Evolutionary conservation across 2,113 vertebrate genomes (phyloP).

Genomic region (Myiagra hebetior): DNA sequence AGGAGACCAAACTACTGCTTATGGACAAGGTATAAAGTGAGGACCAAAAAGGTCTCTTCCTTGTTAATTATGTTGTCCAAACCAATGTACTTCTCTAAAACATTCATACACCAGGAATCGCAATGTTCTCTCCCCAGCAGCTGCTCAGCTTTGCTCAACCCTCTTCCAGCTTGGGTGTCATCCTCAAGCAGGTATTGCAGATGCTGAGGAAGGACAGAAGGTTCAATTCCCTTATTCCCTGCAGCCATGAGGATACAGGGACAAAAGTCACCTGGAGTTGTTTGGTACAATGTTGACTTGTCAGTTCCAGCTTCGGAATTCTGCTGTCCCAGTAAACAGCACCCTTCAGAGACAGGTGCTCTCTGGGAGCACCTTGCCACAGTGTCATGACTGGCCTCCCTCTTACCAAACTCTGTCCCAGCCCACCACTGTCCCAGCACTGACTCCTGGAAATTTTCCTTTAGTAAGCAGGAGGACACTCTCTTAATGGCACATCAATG

Average conservation of each 20-base stretch:
- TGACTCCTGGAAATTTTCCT: background rate
- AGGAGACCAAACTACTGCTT: background rate
- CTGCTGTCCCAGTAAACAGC: background rate
- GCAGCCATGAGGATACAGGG: background rate
- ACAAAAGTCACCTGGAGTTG: background rate
- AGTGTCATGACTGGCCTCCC: rapidly evolving
- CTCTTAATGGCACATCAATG: background rate
- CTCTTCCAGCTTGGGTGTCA: background rate
- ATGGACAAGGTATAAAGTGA: background rate
- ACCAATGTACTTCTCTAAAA: background rate
- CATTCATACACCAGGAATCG: background rate
- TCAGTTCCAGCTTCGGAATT: background rate
- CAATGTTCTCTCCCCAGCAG: background rate
- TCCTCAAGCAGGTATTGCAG: background rate
- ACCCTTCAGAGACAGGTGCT: background rate
- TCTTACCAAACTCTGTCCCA: background rate
- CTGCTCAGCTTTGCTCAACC: background rate
- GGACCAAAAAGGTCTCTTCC: background rate
- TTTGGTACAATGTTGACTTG: background rate
- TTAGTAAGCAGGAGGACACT: rapidly evolving
- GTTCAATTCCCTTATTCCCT: background rate
- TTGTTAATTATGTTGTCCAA: background rate
- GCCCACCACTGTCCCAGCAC: background rate
- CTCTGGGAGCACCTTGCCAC: rapidly evolving
- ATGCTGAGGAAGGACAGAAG: background rate